Evolutionary conservation across 1,140 invertebrate species (phyloP).

Genomic region (Sinella curviseta): DNA sequence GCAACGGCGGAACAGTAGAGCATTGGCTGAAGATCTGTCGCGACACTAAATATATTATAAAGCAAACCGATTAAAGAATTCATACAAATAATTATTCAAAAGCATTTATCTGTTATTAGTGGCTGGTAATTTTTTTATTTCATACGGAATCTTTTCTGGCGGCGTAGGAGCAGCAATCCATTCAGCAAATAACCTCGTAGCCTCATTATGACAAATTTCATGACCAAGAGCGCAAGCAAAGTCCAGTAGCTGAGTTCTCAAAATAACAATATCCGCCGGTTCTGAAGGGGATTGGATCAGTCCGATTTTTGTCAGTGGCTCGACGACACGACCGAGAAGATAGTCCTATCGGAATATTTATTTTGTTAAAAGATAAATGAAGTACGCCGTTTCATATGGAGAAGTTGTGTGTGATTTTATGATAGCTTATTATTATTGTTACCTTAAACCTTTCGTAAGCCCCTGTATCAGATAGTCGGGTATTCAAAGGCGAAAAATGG

Average conservation of each 20-base stretch:
- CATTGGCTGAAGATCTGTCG: slow-evolving; percentile 38
- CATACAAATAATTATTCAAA: too few species aligned
- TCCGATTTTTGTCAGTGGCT: slow-evolving; percentile 30
- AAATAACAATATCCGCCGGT: background rate
- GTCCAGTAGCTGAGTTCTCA: slow-evolving; percentile 31
- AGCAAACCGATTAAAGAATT: background rate
- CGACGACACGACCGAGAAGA: background rate
- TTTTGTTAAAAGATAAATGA: too few species aligned
- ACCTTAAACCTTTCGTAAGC: background rate
- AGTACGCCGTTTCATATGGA: too few species aligned
- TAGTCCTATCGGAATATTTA: background rate
- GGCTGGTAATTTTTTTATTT: background rate
- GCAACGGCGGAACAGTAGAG: slow-evolving; percentile 34
- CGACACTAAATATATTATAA: slow-evolving; percentile 11
- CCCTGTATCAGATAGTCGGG: background rate
- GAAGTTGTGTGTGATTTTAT: too few species aligned
- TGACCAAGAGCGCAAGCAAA: slow-evolving; percentile 45
- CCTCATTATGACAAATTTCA: slow-evolving; percentile 29
- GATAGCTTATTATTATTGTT: too few species aligned
- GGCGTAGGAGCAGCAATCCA: slow-evolving; percentile 44
- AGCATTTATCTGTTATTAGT: too few species aligned
- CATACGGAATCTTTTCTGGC: background rate
- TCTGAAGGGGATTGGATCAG: slow-evolving; percentile 28
- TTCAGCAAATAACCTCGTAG: slow-evolving; percentile 27
- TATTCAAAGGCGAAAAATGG: background rate